Base-by-base conservation (phyloP, 2,797 vertebrate species). In the Pampus argenteus region DNA sequence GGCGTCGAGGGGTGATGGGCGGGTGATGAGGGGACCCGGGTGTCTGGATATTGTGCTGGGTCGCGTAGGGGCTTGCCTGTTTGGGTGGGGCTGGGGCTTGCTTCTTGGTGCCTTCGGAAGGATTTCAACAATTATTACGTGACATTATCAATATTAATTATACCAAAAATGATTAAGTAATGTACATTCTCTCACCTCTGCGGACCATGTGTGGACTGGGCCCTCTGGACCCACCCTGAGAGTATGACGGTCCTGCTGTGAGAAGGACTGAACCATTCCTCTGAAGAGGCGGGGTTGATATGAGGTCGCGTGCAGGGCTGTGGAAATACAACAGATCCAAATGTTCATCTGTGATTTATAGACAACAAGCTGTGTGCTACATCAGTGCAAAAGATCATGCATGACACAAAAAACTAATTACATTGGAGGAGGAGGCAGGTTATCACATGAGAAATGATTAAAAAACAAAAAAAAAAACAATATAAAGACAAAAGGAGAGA, bases 141-240 rank as follows among this genome's bases (percentile, higher is more conserved):
- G 2, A 29, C 1, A 44, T 56, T 34, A 20, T 20, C 1, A 15
- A 45, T 28, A 66, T 36, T 47, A 49, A 48, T 42, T 10, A 4
- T 18, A 17, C 13, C 34, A 34, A 31, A 56, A 20, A 13, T 22
- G 40, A 5, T 5, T 4, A 38, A 42, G 9, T 10, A 58, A 25
- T 26, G 9, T 2, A 6, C 4, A 13, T 29, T 31, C 14, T 51
- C 87, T 93, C 59, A 99, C 98, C 97, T 95, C 96, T 94, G 89
- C 97, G 96, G 76, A 93, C 38, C 11, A 96, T 74, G 23, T 97
- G 96, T 25, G 98, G 98, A 85, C 98, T 99, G 8, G 96, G 95
- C 3, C 96, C 96, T 3, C 94, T 91, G 0, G 95, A 88, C 0
- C 86, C 92, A 9, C 86, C 78, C 77, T 89, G 91, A 44, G 90